Percentiles rank a stretch among this genome's conserved stretches.
These are phyloP conservation scores for Empis livida DNA, from an alignment of 2,888 invertebrate genomes.

Conservation along the genomic window DNA sequence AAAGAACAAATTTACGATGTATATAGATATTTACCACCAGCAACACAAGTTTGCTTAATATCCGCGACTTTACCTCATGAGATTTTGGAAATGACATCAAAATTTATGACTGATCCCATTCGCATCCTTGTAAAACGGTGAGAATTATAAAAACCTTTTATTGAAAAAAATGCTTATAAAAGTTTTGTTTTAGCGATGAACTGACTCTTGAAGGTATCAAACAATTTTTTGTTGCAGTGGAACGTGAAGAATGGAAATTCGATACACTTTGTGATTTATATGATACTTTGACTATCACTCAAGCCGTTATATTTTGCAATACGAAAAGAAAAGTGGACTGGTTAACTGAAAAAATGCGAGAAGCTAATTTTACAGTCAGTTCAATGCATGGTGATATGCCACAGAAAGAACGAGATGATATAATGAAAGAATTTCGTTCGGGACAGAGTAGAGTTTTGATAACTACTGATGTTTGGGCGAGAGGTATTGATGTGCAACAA, in stretches of 20 bases:
- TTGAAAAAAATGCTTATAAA: neutral
- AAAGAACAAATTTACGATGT: slow-evolving; percentile 99
- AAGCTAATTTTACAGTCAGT: slow-evolving; percentile 97
- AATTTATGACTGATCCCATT: slow-evolving; percentile 99
- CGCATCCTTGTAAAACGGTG: slow-evolving; percentile 98
- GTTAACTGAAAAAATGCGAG: slow-evolving; percentile 98
- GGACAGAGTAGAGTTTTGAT: slow-evolving; percentile 91
- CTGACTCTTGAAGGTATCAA: slow-evolving; percentile 99
- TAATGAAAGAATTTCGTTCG: slow-evolving; percentile 97
- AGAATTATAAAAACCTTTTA: slow-evolving; percentile 13
- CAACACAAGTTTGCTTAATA: slow-evolving; percentile 90
- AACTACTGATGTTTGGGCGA: slow-evolving; percentile 98
- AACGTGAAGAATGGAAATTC: slow-evolving; percentile 99
- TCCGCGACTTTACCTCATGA: slow-evolving; percentile 98
- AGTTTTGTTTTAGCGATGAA: slow-evolving; percentile 64
- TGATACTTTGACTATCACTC: slow-evolving; percentile 96
- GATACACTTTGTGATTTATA: slow-evolving; percentile 98
- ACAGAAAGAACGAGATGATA: slow-evolving; percentile 95
- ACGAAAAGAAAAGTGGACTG: slow-evolving; percentile 96
- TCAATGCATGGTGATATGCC: slow-evolving; percentile 98
- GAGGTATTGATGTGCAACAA: slow-evolving; percentile 98
- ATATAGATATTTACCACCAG: slow-evolving; percentile 93
- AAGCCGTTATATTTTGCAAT: slow-evolving; percentile 99
- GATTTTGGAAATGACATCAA: slow-evolving; percentile 99
- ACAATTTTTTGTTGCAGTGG: slow-evolving; percentile 99